Percentiles rank a stretch among this genome's conserved stretches.
Conservation (phyloP, 2,888 invertebrate genomes). For the Andrena praecox region DNA sequence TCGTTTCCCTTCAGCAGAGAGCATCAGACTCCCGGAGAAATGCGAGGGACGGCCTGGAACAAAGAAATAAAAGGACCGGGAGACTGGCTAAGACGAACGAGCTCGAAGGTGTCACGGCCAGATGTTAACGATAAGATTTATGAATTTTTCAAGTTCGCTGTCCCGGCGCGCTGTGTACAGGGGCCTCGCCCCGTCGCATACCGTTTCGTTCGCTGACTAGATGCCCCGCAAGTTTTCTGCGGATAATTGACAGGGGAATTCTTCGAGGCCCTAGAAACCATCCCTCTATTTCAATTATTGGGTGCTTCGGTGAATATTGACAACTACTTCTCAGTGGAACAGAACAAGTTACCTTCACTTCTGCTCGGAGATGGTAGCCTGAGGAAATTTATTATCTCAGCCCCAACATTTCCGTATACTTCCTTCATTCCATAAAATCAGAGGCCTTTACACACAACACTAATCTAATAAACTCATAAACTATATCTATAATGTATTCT, state of each 20-base stretch:
- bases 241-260: neutral
- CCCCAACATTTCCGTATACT: too few relatives aligned
- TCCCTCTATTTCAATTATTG: too few relatives aligned
- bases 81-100: slow-evolving; percentile 51
- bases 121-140: slow-evolving; percentile 61
- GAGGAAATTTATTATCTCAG: too few relatives aligned
- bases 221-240: neutral
- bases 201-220: neutral
- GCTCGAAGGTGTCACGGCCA: slow-evolving; percentile 46
- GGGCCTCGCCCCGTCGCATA: neutral
- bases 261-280: too few relatives aligned
- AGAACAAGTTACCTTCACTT: too few relatives aligned
- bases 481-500: too few relatives aligned
- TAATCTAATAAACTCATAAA: too few relatives aligned
- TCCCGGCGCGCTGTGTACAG: neutral
- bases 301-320: too few relatives aligned
- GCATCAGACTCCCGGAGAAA: neutral
- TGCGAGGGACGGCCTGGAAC: neutral
- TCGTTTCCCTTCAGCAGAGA: slow-evolving; percentile 12
- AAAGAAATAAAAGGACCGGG: slow-evolving; percentile 20
- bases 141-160: slow-evolving; percentile 46
- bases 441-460: too few relatives aligned
- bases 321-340: too few relatives aligned
- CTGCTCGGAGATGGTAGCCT: too few relatives aligned
- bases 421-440: too few relatives aligned